phyloP scores from a whole-genome alignment of 2,888 invertebrate genomes.

The Drosophila borborema region DNA sequence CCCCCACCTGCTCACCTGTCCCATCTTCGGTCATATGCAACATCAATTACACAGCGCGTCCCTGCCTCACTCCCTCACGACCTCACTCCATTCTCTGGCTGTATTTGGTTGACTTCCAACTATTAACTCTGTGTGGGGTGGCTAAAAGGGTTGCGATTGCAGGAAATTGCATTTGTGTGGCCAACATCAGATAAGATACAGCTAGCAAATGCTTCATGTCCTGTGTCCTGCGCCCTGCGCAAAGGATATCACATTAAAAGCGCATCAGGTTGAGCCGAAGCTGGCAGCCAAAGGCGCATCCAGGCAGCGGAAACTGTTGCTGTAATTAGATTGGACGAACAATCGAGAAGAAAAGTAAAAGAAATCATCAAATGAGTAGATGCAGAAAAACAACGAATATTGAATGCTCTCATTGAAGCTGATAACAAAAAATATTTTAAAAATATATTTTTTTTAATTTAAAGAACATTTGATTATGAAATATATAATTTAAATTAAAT shows the following conservation, averaged over 20 bases:
- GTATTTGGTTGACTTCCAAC: slow-evolving; percentile 70
- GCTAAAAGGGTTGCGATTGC: slow-evolving; percentile 66
- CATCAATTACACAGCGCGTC: slow-evolving; percentile 20
- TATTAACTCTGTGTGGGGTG: slow-evolving; percentile 78
- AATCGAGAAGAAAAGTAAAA: slow-evolving; percentile 26
- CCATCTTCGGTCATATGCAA: slow-evolving; percentile 9
- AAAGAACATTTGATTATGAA: too few relatives aligned
- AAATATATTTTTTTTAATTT: too few relatives aligned
- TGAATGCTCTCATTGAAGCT: not conserved
- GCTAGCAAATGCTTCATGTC: slow-evolving; percentile 12
- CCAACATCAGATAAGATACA: slow-evolving; percentile 71
- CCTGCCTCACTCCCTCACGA: not conserved
- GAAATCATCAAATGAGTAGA: not conserved
- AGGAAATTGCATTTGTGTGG: slow-evolving; percentile 80
- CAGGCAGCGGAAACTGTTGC: slow-evolving; percentile 65
- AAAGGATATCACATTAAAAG: slow-evolving; percentile 78
- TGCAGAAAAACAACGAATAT: not conserved
- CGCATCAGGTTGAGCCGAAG: slow-evolving; percentile 59
- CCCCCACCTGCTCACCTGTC: not conserved
- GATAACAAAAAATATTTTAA: too few relatives aligned
- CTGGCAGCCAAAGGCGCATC: slow-evolving; percentile 23
- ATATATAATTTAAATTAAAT: too few relatives aligned
- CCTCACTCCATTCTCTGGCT: not conserved
- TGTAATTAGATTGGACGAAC: slow-evolving; percentile 71
- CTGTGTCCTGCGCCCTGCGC: slow-evolving; percentile 23